These are phyloP conservation scores for Petrocephalus sullivani DNA, from an alignment of 2,797 vertebrate genomes.

Conservation along the genomic window DNA sequence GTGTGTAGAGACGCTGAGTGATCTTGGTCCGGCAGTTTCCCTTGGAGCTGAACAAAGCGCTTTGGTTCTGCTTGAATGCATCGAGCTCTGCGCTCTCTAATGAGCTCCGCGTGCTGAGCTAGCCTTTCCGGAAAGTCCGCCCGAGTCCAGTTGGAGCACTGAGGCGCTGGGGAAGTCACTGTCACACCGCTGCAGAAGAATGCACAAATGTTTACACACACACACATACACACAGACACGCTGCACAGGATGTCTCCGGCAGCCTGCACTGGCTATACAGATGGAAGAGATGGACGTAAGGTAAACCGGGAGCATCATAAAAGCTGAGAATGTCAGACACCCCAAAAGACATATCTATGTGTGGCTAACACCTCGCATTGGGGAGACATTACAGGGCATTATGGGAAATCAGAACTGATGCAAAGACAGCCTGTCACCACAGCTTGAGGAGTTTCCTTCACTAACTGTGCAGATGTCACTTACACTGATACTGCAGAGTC, in stretches of 20 bases:
- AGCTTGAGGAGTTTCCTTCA: neutral
- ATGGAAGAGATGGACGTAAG: neutral
- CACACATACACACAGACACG: neutral
- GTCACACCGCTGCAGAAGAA: neutral
- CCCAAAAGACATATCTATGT: neutral
- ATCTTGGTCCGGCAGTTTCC: conserved; percentile 25
- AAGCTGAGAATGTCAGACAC: neutral
- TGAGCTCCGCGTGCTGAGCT: neutral
- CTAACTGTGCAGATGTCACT: neutral
- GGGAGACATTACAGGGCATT: neutral
- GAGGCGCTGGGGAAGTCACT: neutral
- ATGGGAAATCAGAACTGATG: neutral
- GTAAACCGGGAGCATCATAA: neutral
- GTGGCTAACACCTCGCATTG: neutral
- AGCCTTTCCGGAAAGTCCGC: conserved; percentile 1
- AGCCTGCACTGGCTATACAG: neutral
- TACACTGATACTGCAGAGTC: neutral
- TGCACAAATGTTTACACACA: neutral
- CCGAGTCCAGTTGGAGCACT: neutral
- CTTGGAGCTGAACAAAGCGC: conserved; percentile 1
- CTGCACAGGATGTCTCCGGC: neutral
- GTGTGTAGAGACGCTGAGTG: neutral
- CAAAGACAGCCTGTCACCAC: neutral
- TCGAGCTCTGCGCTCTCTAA: neutral
- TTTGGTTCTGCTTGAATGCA: neutral